phyloP scores from a whole-genome alignment of 2,113 vertebrate genomes.

The Gymnorhina tibicen region DNA sequence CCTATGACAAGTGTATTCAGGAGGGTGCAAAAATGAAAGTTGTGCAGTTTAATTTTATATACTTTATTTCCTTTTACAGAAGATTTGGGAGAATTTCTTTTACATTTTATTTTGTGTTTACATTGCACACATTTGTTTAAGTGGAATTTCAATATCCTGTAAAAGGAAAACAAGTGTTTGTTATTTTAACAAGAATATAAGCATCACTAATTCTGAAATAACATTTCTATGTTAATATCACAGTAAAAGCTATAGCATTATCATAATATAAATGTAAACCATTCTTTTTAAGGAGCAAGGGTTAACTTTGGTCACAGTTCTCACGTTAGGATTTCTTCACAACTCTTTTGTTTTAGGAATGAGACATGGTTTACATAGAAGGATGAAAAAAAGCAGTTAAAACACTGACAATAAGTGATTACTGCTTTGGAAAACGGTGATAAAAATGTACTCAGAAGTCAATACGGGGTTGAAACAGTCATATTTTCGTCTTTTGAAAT shows the following conservation, averaged over 20 bases:
- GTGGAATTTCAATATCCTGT: neutral
- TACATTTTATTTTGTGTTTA: neutral
- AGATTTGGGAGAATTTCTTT: neutral
- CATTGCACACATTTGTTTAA: neutral
- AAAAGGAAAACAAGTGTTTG: slow-evolving; percentile 3
- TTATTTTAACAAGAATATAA: neutral
- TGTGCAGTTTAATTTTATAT: neutral
- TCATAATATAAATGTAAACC: neutral
- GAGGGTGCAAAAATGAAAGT: neutral
- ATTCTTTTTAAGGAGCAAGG: neutral
- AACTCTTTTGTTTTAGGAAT: neutral
- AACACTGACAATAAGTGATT: neutral
- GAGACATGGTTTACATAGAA: neutral
- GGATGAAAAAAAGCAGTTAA: neutral
- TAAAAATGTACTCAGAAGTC: neutral
- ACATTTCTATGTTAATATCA: neutral
- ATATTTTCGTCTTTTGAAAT: neutral
- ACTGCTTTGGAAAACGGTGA: neutral
- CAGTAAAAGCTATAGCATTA: neutral
- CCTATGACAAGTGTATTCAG: neutral
- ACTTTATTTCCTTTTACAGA: neutral
- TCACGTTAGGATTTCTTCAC: neutral
- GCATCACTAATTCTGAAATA: neutral
- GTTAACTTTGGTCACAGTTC: neutral
- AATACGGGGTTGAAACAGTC: neutral